Conservation (phyloP, 2,113 vertebrate species). For the Serinus canaria region DNA sequence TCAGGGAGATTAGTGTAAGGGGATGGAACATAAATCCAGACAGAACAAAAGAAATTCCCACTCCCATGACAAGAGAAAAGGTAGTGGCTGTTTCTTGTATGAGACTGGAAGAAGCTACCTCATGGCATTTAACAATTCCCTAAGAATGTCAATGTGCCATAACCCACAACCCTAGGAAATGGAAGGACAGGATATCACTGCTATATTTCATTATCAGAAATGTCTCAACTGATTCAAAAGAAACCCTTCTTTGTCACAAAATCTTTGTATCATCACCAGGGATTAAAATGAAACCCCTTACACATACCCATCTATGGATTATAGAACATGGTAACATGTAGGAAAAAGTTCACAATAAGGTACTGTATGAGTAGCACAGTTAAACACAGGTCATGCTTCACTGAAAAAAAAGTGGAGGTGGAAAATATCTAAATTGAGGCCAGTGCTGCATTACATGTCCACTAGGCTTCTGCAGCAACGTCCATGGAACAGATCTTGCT, state of each 20-base stretch:
- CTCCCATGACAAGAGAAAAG: neutral
- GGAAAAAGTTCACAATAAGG: neutral
- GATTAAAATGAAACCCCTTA: neutral
- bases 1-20: constrained; percentile 11
- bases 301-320: neutral
- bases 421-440: neutral
- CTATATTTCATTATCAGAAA: constrained; percentile 8
- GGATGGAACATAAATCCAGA: neutral
- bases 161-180: neutral
- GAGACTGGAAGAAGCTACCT: neutral
- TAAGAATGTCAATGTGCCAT: neutral
- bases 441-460: neutral
- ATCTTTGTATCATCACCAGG: neutral
- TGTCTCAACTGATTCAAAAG: neutral
- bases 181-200: neutral
- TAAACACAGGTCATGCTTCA: neutral
- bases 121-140: neutral
- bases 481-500: neutral
- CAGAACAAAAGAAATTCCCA: neutral
- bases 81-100: neutral
- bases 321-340: neutral
- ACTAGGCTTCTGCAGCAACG: neutral
- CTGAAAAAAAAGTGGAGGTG: neutral
- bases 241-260: neutral
- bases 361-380: neutral